These are phyloP conservation scores for Drosophila rhopaloa DNA, from an alignment of 1,140 invertebrate genomes.

Conservation along the genomic window DNA sequence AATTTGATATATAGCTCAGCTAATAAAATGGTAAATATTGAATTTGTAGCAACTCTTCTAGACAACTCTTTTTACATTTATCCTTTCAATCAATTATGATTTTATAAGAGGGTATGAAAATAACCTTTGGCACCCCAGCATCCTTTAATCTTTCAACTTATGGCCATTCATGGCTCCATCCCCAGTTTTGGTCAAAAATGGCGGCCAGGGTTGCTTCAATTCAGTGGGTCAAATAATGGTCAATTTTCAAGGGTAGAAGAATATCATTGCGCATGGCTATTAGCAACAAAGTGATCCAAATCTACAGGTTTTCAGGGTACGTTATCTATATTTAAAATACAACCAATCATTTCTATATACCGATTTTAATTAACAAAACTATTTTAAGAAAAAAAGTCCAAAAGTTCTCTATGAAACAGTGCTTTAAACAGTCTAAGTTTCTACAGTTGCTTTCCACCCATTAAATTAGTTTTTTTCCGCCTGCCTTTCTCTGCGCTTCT, in stretches of 20 bases:
- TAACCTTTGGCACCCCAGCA: not conserved
- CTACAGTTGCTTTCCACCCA: not conserved
- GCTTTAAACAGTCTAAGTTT: too few relatives aligned
- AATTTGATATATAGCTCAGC: too few relatives aligned
- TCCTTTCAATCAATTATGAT: not conserved
- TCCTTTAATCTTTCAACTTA: not conserved
- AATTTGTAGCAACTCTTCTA: too few relatives aligned
- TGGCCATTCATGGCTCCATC: not conserved
- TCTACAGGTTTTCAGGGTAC: too few relatives aligned
- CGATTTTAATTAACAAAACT: too few relatives aligned
- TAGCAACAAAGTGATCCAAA: not conserved
- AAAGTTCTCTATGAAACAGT: not conserved
- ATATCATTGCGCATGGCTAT: slow-evolving; percentile 30
- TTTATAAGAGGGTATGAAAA: not conserved
- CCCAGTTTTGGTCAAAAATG: slow-evolving; percentile 39
- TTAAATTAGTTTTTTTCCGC: not conserved
- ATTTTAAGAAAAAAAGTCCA: not conserved
- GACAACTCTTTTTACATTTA: not conserved
- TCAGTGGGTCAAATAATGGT: slow-evolving; percentile 34
- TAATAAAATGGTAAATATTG: too few relatives aligned
- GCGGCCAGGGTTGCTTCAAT: slow-evolving; percentile 19
- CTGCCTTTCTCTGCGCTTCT: slow-evolving; percentile 1
- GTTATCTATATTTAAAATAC: too few relatives aligned
- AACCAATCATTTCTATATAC: too few relatives aligned
- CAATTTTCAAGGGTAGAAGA: not conserved